phyloP scores from a whole-genome alignment of 2,888 invertebrate genomes.

The Monopis laevigella region DNA sequence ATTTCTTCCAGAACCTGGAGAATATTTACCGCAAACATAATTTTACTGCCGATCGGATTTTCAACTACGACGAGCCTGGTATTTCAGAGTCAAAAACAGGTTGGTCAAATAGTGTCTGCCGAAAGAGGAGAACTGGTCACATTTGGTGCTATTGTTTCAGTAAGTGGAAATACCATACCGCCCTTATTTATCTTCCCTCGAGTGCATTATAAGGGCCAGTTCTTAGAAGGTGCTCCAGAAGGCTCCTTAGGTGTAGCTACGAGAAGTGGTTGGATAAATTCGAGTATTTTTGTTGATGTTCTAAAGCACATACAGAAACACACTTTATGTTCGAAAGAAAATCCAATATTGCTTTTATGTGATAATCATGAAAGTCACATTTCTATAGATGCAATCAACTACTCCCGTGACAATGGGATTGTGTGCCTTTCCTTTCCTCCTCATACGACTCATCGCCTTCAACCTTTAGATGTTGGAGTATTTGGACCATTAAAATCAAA shows the following conservation, averaged over 20 bases:
- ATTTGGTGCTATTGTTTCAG: constrained; percentile 27
- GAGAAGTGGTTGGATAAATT: no score
- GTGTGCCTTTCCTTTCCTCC: constrained; percentile 18
- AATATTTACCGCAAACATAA: constrained; percentile 8
- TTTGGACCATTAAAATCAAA: constrained; percentile 15
- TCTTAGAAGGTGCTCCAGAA: constrained; percentile 22
- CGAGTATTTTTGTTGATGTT: constrained; percentile 16
- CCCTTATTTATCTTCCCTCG: constrained; percentile 27
- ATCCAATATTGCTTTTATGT: constrained; percentile 17
- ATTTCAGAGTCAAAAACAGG: constrained; percentile 23
- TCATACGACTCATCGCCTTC: constrained; percentile 28
- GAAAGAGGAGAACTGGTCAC: constrained; percentile 33
- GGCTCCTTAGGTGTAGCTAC: no score
- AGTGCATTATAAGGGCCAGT: constrained; percentile 22
- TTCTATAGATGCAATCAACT: constrained; percentile 6
- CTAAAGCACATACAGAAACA: constrained; percentile 13
- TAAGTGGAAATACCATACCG: constrained; percentile 29
- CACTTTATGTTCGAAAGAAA: constrained; percentile 19
- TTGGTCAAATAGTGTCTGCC: constrained; percentile 29
- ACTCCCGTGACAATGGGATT: constrained; percentile 11
- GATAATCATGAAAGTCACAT: constrained; percentile 13
- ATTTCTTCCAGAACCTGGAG: constrained; percentile 10
- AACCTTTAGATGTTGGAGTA: constrained; percentile 28
- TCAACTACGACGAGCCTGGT: constrained; percentile 9
- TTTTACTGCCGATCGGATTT: constrained; percentile 9